Evolutionary conservation across 2,113 vertebrate genomes (phyloP).

Genomic region (Siniperca chuatsi): DNA sequence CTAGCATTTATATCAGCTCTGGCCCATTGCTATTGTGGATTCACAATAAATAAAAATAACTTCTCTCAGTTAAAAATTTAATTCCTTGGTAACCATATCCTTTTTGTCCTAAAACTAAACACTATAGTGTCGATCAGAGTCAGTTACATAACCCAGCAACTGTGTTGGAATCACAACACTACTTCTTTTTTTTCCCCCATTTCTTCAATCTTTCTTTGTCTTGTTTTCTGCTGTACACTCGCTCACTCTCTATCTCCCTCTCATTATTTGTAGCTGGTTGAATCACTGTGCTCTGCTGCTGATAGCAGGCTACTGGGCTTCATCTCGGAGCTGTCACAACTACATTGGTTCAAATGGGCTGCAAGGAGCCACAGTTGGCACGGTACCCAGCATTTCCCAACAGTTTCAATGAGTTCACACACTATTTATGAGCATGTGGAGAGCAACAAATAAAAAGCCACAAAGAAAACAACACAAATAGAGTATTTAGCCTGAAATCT

Average conservation of each 20-base stretch:
- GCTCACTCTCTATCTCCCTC: neutral
- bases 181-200: neutral
- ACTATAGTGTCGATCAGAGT: fast-evolving
- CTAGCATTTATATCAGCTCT: too few species aligned
- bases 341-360: neutral
- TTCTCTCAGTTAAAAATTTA: neutral
- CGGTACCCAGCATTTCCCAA: neutral
- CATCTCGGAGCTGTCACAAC: slow-evolving; percentile 34
- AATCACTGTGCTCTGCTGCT: slow-evolving; percentile 19
- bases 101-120: neutral
- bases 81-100: neutral
- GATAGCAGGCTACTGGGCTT: slow-evolving; percentile 3
- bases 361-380: neutral
- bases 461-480: neutral
- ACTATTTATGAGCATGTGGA: neutral
- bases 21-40: too few species aligned
- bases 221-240: neutral
- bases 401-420: neutral
- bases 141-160: neutral
- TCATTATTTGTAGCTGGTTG: slow-evolving; percentile 24
- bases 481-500: neutral
- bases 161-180: neutral
- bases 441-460: neutral
- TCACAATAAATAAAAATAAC: neutral
- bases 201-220: neutral